These are phyloP conservation scores for Catocala fraxini DNA, from an alignment of 2,888 invertebrate genomes.

Conservation along the genomic window DNA sequence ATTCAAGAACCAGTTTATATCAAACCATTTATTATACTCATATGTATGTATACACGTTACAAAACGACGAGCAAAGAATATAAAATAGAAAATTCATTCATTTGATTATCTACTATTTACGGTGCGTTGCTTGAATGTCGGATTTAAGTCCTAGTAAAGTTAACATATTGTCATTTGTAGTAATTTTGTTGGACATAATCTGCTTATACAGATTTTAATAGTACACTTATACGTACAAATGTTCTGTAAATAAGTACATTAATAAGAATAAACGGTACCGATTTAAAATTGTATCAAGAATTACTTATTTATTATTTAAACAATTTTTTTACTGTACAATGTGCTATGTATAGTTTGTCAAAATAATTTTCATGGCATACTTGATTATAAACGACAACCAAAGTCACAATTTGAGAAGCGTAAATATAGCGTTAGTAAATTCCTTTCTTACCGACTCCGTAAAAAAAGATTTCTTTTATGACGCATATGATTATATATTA, in stretches of 20 bases:
- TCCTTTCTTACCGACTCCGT: too few species aligned
- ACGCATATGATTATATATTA: too few species aligned
- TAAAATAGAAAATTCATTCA: conserved; percentile 47
- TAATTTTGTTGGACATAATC: conserved; percentile 29
- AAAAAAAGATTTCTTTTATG: too few species aligned
- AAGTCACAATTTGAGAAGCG: too few species aligned
- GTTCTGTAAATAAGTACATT: conserved; percentile 11
- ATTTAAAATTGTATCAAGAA: conserved; percentile 1
- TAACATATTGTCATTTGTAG: conserved; percentile 33
- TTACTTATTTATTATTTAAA: too few species aligned
- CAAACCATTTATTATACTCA: conserved; percentile 39
- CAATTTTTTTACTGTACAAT: too few species aligned
- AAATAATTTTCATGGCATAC: too few species aligned
- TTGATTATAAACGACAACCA: too few species aligned
- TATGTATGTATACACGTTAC: conserved; percentile 31
- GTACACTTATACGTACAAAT: conserved; percentile 33
- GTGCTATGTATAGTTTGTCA: too few species aligned
- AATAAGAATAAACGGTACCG: not conserved
- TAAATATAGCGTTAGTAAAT: too few species aligned
- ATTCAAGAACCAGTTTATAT: conserved; percentile 53
- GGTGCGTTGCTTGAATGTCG: conserved; percentile 19
- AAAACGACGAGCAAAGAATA: conserved; percentile 42
- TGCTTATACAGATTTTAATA: conserved; percentile 35
- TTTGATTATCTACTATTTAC: conserved; percentile 32
- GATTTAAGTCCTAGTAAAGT: conserved; percentile 37